Conservation (phyloP, 2,888 invertebrate species). For the Teinopalpus imperialis region DNA sequence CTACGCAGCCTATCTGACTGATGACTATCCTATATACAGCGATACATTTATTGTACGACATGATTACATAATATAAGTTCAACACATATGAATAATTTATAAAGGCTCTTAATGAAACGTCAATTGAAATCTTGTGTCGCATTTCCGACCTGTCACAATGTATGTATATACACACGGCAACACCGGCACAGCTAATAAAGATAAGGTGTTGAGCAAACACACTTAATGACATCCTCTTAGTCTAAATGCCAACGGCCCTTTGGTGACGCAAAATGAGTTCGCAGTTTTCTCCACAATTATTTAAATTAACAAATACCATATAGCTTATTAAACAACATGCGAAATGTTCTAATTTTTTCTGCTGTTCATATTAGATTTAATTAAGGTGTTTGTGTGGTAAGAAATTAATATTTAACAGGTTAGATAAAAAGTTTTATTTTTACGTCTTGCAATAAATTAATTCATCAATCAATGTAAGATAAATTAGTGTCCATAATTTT, state of each 20-base stretch:
- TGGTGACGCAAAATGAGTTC: constrained; percentile 16
- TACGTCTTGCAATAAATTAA: too few relatives aligned
- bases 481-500: too few relatives aligned
- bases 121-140: neutral
- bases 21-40: too few relatives aligned
- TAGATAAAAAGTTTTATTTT: neutral
- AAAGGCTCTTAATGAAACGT: neutral
- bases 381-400: neutral
- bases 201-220: constrained; percentile 17
- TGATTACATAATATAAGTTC: too few relatives aligned
- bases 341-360: constrained; percentile 4
- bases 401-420: neutral
- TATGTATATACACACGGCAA: constrained; percentile 6
- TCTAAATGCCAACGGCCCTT: constrained; percentile 3
- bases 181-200: constrained; percentile 12
- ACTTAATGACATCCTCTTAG: constrained; percentile 19
- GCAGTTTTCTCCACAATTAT: constrained; percentile 13
- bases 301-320: constrained; percentile 9
- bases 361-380: constrained; percentile 4
- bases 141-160: constrained; percentile 15
- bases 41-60: too few relatives aligned
- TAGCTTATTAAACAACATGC: neutral
- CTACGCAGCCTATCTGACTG: too few relatives aligned
- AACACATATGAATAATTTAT: too few relatives aligned
- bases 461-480: too few relatives aligned